phyloP scores from a whole-genome alignment of 1,140 invertebrate genomes.

The Portunus trituberculatus region DNA sequence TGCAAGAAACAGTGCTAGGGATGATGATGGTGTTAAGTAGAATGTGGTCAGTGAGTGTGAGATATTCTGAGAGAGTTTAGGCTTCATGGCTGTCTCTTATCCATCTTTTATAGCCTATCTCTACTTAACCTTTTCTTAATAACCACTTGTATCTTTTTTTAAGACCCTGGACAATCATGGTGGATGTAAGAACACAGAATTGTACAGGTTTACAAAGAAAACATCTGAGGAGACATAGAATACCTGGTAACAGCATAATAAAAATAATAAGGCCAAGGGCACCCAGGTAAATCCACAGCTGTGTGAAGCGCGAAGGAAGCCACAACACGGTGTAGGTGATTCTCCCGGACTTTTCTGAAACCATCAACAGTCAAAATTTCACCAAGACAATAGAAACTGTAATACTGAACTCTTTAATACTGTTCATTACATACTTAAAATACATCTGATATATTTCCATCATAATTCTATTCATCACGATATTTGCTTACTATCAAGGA shows the following conservation, averaged over 20 bases:
- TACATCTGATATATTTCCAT: too few species aligned
- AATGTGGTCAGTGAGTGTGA: neutral
- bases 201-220: neutral
- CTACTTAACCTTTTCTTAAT: neutral
- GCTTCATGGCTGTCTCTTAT: neutral
- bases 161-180: neutral
- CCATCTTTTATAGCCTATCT: neutral
- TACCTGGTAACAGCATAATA: conserved; percentile 4
- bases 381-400: too few species aligned
- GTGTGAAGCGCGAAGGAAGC: conserved; percentile 70
- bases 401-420: too few species aligned
- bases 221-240: conserved; percentile 17
- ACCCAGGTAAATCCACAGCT: conserved; percentile 66
- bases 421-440: too few species aligned
- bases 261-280: neutral
- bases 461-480: too few species aligned
- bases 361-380: too few species aligned
- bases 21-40: neutral
- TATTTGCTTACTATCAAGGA: too few species aligned
- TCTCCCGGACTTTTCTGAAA: conserved; percentile 63
- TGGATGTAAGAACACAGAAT: neutral
- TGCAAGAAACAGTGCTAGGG: neutral
- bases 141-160: neutral
- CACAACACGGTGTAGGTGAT: conserved; percentile 71
- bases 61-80: neutral